phyloP scores from a whole-genome alignment of 2,113 vertebrate genomes.

The Paralichthys olivaceus region DNA sequence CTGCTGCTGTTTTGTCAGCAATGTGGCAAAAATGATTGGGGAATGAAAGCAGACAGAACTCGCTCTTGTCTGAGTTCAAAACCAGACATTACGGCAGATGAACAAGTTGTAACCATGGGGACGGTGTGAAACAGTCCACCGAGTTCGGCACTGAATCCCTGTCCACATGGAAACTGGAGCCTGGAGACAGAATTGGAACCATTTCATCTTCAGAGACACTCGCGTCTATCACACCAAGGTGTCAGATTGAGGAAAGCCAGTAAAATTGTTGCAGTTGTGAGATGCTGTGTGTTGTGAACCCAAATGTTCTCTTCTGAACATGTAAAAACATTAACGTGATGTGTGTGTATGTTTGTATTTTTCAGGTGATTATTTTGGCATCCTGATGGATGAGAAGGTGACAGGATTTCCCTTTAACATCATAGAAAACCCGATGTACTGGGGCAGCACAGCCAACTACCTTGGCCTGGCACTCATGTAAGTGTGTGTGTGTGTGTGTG shows the following conservation, averaged over 20 bases:
- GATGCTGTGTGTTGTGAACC: no score
- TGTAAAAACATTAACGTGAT: background rate
- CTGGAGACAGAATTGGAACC: background rate
- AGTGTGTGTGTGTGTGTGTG: slow-evolving; percentile 73
- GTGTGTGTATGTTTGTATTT: slow-evolving; percentile 23
- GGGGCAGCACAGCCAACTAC: slow-evolving; percentile 94
- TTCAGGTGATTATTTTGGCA: slow-evolving; percentile 95
- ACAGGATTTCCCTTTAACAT: slow-evolving; percentile 91
- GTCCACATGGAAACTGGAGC: background rate
- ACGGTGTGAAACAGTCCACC: background rate
- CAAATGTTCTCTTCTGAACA: background rate
- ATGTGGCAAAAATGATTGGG: slow-evolving; percentile 21
- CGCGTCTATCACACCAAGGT: background rate
- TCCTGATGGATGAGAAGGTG: slow-evolving; percentile 92
- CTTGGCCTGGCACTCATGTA: slow-evolving; percentile 94
- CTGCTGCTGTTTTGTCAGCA: slow-evolving; percentile 12
- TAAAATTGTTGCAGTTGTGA: no score
- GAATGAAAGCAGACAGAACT: background rate
- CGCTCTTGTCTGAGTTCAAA: slow-evolving; percentile 6
- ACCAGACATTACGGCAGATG: background rate
- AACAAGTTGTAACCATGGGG: slow-evolving; percentile 10
- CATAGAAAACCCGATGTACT: slow-evolving; percentile 97
- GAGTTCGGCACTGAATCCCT: background rate
- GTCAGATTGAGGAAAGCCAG: background rate
- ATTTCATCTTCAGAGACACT: background rate